A percentile compares a stretch with the other conserved stretches of the same genome.
Evolutionary conservation across 2,888 invertebrate genomes (phyloP).

Genomic region (Ormyrus rosae): DNA sequence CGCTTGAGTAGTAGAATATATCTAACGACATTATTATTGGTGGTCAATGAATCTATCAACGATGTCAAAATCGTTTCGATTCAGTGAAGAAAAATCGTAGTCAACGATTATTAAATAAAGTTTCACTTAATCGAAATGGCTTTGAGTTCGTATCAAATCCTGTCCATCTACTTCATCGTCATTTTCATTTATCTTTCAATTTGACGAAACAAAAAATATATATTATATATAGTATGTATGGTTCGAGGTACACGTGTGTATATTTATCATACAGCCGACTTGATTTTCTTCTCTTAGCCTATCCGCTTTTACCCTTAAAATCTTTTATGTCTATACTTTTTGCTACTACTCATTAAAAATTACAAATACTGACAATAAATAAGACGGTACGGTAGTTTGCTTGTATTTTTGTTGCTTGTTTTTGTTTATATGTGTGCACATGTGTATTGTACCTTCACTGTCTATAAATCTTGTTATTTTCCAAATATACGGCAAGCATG

Average conservation of each 20-base stretch:
- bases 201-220: slow-evolving; percentile 38
- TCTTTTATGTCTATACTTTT: slow-evolving; percentile 46
- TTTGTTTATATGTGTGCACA: slow-evolving; percentile 3
- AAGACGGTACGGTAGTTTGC: slow-evolving; percentile 40
- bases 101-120: not conserved
- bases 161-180: slow-evolving; percentile 23
- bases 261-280: slow-evolving; percentile 46
- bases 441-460: not conserved
- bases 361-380: slow-evolving; percentile 58
- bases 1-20: slow-evolving; percentile 50
- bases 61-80: slow-evolving; percentile 26
- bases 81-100: not conserved
- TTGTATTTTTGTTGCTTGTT: slow-evolving; percentile 2
- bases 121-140: slow-evolving; percentile 28
- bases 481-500: too few relatives aligned
- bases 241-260: slow-evolving; percentile 47
- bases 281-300: slow-evolving; percentile 11
- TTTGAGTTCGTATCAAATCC: slow-evolving; percentile 28
- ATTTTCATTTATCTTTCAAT: slow-evolving; percentile 22
- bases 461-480: not conserved
- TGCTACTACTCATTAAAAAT: slow-evolving; percentile 42
- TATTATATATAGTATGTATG: slow-evolving; percentile 32
- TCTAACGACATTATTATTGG: slow-evolving; percentile 49
- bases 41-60: slow-evolving; percentile 33
- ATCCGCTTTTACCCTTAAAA: slow-evolving; percentile 41